phyloP scores from a whole-genome alignment of 2,113 vertebrate species.

The Gopherus evgoodei region DNA sequence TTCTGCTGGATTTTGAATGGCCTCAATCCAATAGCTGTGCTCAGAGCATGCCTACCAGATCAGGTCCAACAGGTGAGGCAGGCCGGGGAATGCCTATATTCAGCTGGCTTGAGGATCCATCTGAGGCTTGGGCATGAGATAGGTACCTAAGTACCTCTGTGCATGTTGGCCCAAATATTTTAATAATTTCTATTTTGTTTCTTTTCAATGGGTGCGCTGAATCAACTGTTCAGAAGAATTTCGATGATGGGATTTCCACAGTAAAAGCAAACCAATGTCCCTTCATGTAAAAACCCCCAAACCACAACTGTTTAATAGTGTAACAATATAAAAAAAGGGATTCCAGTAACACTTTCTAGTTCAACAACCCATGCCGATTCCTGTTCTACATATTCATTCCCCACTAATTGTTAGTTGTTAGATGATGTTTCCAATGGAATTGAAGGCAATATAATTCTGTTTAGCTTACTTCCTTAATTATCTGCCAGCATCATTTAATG shows the following conservation, averaged over 20 bases:
- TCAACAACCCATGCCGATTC: not conserved
- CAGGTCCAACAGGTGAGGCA: not conserved
- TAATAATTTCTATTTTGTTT: not conserved
- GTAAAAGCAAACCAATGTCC: not conserved
- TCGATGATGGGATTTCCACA: not conserved
- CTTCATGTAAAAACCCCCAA: not conserved
- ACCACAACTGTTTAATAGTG: not conserved
- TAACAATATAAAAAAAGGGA: not conserved
- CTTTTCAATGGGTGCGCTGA: not conserved
- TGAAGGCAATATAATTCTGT: not conserved
- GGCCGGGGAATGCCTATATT: not conserved
- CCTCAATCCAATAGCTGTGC: not conserved
- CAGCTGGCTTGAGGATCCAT: not conserved
- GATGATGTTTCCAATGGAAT: not conserved
- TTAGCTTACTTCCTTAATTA: slow-evolving; percentile 12
- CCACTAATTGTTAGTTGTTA: not conserved
- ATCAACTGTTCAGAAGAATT: not conserved
- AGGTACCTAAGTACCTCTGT: not conserved
- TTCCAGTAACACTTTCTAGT: not conserved
- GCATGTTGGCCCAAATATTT: not conserved
- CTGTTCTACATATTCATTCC: not conserved
- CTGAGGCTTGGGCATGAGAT: not conserved
- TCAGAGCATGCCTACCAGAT: not conserved
- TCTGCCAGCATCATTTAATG: not conserved
- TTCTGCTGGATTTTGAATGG: not conserved